A percentile compares a stretch with the other conserved stretches of the same genome.
phyloP scores from a whole-genome alignment of 2,888 invertebrate species.

The Scaptomyza cyrtandrae region DNA sequence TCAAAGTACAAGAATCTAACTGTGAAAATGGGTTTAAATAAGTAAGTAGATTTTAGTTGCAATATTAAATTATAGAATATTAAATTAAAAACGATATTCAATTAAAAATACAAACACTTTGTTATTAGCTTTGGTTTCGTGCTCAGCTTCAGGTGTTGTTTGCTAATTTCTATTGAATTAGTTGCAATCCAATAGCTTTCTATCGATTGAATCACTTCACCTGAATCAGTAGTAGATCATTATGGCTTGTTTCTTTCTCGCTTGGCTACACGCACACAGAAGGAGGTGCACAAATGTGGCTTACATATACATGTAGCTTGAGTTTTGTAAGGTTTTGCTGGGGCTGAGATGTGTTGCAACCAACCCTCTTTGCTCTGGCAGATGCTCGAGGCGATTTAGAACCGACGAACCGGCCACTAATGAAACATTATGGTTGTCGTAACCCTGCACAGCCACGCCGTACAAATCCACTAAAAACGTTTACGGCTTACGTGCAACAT shows the following conservation, averaged over 20 bases:
- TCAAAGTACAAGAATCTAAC: too few species aligned
- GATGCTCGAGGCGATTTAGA: constrained; percentile 23
- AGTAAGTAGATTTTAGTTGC: too few species aligned
- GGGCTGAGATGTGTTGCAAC: constrained; percentile 21
- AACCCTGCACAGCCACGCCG: constrained; percentile 66
- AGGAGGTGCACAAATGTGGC: constrained; percentile 9
- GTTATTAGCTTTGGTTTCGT: background rate
- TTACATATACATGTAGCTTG: constrained; percentile 10
- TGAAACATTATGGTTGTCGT: constrained; percentile 77
- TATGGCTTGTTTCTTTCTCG: constrained; percentile 26
- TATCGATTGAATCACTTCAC: constrained; percentile 35
- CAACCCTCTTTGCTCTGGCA: background rate
- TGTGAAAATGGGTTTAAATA: too few species aligned
- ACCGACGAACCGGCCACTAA: constrained; percentile 60
- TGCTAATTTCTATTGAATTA: constrained; percentile 38
- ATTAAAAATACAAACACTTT: constrained; percentile 2
- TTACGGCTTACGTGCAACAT: constrained; percentile 76
- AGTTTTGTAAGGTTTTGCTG: background rate
- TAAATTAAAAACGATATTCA: background rate
- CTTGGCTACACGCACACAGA: constrained; percentile 10
- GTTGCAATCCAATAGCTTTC: constrained; percentile 20
- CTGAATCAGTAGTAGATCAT: constrained; percentile 25
- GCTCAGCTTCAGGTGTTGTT: background rate
- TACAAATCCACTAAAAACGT: constrained; percentile 79
- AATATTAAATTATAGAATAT: too few species aligned